phyloP scores from a whole-genome alignment of 1,140 invertebrate species.

The Neodiprion fabricii region DNA sequence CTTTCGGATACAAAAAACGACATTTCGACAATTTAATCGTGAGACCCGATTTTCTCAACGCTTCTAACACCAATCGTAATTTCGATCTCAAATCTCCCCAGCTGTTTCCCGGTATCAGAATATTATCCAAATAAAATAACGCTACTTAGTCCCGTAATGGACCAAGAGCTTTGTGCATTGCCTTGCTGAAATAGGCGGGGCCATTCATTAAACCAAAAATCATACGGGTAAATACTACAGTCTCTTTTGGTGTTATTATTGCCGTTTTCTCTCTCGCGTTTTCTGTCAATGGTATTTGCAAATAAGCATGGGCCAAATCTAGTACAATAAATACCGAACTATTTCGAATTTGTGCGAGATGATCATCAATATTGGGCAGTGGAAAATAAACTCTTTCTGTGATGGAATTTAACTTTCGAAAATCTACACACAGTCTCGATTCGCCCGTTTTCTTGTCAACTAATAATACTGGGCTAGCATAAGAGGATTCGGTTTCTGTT shows the following conservation, averaged over 20 bases:
- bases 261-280: slow-evolving; percentile 20
- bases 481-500: slow-evolving; percentile 35
- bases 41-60: slow-evolving; percentile 28
- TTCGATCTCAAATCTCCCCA: slow-evolving; percentile 28
- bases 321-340: slow-evolving; percentile 19
- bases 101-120: slow-evolving; percentile 20
- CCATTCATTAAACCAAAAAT: slow-evolving; percentile 27
- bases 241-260: slow-evolving; percentile 28
- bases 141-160: slow-evolving; percentile 20
- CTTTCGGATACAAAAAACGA: slow-evolving; percentile 33
- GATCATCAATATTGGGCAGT: slow-evolving; percentile 23
- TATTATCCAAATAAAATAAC: slow-evolving; percentile 28
- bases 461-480: slow-evolving; percentile 40
- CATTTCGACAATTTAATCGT: slow-evolving; percentile 36
- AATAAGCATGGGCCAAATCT: slow-evolving; percentile 27
- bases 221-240: slow-evolving; percentile 19
- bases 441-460: slow-evolving; percentile 43
- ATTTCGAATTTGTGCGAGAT: slow-evolving; percentile 4
- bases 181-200: too few relatives aligned
- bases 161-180: slow-evolving; percentile 13
- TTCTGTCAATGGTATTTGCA: slow-evolving; percentile 25
- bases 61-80: too few relatives aligned
- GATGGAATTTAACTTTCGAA: slow-evolving; percentile 51
- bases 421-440: slow-evolving; percentile 49
- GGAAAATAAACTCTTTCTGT: slow-evolving; percentile 10